These are phyloP conservation scores for Probosciger aterrimus DNA, from an alignment of 2,113 vertebrate species.

Conservation along the genomic window DNA sequence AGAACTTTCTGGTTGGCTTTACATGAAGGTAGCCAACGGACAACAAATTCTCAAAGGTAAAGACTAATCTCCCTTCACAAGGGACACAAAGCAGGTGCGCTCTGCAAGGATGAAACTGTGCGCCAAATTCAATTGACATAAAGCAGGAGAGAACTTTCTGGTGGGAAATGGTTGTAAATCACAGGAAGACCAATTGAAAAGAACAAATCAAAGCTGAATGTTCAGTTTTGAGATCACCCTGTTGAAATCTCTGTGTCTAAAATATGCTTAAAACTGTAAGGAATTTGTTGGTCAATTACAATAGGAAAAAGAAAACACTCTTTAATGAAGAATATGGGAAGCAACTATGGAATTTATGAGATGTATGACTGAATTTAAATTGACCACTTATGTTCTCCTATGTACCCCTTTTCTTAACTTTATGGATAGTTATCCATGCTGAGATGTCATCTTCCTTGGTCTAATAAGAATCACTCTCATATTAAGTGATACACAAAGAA, in stretches of 20 bases:
- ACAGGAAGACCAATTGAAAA: neutral
- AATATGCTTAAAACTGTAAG: neutral
- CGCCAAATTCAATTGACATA: neutral
- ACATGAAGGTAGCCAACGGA: neutral
- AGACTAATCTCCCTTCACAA: conserved; percentile 19
- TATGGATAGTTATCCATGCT: neutral
- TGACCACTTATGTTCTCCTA: neutral
- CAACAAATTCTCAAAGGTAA: neutral
- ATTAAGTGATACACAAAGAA: neutral
- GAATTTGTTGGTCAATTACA: neutral
- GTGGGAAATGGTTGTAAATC: conserved; percentile 32
- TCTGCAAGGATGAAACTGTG: neutral
- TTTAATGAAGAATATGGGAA: neutral
- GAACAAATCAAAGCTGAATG: neutral
- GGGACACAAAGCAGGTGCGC: conserved; percentile 30
- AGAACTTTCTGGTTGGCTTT: neutral
- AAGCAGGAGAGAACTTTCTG: conserved; percentile 21
- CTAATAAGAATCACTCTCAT: neutral
- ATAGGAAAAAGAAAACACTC: neutral
- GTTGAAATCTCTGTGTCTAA: neutral
- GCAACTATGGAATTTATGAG: neutral
- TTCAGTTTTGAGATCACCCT: neutral
- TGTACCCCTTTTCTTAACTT: neutral
- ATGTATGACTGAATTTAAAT: neutral
- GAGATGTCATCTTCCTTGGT: neutral